Evolutionary conservation across 2,113 vertebrate genomes (phyloP).

Genomic region (western clawed frog (Xenopus tropicalis)): UCB_Xtro_10.0 CM004448.2:65495001-65495500

Average conservation of each 20-base stretch:
- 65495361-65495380: constrained; percentile 40
- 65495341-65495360: constrained; percentile 67
- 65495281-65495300: constrained; percentile 72
- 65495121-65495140: not conserved
- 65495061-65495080: too few relatives aligned
- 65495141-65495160: constrained; percentile 51
- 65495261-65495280: constrained; percentile 76
- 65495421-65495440: constrained; percentile 62
- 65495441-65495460: constrained; percentile 56
- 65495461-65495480: constrained; percentile 60
- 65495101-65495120: not conserved
- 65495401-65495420: constrained; percentile 49
- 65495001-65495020: too few relatives aligned
- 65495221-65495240: constrained; percentile 79
- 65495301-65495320: constrained; percentile 73
- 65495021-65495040: too few relatives aligned
- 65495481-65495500: constrained; percentile 60
- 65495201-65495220: constrained; percentile 74
- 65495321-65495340: constrained; percentile 67
- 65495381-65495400: constrained; percentile 44
- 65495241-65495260: constrained; percentile 77
- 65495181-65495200: constrained; percentile 80
- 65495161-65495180: constrained; percentile 71
- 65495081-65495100: too few relatives aligned
- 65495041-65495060: too few relatives aligned